Conservation (phyloP, 92 coral and sea anemone genomes). For the Porites evermanni region DNA sequence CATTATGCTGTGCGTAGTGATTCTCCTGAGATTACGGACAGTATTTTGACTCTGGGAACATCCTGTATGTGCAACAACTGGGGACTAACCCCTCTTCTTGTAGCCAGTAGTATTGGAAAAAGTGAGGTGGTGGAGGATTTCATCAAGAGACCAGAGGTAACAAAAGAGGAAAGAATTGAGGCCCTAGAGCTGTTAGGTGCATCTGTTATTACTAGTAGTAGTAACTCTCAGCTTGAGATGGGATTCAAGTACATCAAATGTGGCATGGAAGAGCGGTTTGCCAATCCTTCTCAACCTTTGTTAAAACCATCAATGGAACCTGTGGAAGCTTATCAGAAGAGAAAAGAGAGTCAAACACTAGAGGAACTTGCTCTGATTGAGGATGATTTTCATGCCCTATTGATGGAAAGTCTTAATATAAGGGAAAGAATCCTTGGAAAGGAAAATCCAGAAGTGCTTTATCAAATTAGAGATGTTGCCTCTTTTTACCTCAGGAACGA, state of each 20-base stretch:
- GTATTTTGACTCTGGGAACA: neutral
- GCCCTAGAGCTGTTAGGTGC: neutral
- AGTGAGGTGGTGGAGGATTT: neutral
- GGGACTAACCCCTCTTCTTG: neutral
- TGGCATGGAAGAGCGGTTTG: conserved; percentile 63
- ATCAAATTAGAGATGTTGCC: conserved; percentile 70
- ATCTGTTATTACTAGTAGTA: neutral
- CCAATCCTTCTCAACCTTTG: conserved; percentile 16
- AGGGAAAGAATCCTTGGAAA: conserved; percentile 73
- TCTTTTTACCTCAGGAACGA: conserved; percentile 63
- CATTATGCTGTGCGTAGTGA: neutral
- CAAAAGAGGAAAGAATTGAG: neutral
- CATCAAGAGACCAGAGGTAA: neutral
- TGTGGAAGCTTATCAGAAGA: conserved; percentile 66
- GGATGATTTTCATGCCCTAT: conserved; percentile 59
- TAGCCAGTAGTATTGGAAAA: neutral
- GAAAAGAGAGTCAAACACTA: conserved; percentile 67
- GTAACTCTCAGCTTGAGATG: too few relatives aligned
- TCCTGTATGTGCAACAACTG: neutral
- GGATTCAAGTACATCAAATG: conserved; percentile 38
- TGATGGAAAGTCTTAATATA: conserved; percentile 67
- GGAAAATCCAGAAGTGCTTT: conserved; percentile 47
- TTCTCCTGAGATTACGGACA: neutral
- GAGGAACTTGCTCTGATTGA: conserved; percentile 56
- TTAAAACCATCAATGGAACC: conserved; percentile 47